These are phyloP conservation scores for Stomatorhinus ivindoensis DNA, from an alignment of 2,113 vertebrate genomes.

Conservation along the genomic window DNA sequence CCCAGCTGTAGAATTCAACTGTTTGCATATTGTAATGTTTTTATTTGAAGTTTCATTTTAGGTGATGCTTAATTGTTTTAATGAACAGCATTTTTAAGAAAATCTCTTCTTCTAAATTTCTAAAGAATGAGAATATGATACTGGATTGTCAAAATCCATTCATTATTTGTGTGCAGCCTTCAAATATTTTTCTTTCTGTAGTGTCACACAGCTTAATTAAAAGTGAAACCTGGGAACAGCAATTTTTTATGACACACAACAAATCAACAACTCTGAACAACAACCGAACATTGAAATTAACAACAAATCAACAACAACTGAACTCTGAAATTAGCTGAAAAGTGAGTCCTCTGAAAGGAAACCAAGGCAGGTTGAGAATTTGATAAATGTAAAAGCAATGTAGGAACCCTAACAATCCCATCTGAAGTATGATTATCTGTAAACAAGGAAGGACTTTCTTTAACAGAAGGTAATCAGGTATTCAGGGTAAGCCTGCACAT, in stretches of 20 bases:
- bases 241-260: neutral
- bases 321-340: neutral
- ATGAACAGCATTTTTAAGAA: neutral
- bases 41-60: neutral
- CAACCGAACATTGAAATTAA: neutral
- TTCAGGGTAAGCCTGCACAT: constrained; percentile 72
- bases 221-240: neutral
- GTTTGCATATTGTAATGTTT: neutral
- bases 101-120: neutral
- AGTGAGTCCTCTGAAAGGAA: neutral
- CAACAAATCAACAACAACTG: neutral
- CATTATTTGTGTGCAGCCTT: neutral
- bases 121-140: neutral
- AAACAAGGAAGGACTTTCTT: neutral
- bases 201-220: neutral
- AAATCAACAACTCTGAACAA: neutral
- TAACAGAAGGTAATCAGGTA: constrained; percentile 67
- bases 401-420: neutral
- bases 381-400: neutral
- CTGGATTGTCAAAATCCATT: neutral
- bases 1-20: neutral
- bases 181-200: neutral
- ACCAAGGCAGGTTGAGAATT: neutral
- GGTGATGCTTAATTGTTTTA: neutral
- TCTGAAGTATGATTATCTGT: neutral